Percentiles rank a stretch among this genome's conserved stretches.
These are phyloP conservation scores for Sussaba pulchella DNA, from an alignment of 2,888 invertebrate species.

Conservation along the genomic window DNA sequence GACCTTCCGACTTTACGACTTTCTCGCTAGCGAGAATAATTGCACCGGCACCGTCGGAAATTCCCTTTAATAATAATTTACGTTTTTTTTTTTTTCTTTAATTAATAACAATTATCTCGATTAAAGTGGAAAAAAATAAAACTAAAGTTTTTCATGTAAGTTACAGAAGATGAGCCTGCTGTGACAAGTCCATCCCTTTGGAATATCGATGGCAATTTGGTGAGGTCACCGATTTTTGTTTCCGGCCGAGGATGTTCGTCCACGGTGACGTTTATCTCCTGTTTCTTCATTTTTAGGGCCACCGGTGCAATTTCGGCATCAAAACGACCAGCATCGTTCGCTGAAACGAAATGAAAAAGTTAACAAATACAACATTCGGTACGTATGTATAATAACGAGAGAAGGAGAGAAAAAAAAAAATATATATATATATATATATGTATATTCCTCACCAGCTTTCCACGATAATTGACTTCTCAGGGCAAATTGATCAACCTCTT, in stretches of 20 bases:
- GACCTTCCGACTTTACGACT: slow-evolving; percentile 91
- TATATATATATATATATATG: background rate
- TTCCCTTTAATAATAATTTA: slow-evolving; percentile 88
- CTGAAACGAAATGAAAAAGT: slow-evolving; percentile 84
- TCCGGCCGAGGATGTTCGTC: slow-evolving; percentile 98
- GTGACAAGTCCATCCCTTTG: slow-evolving; percentile 98
- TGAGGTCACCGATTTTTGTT: slow-evolving; percentile 93
- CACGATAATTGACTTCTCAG: slow-evolving; percentile 94
- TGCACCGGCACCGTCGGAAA: slow-evolving; percentile 98
- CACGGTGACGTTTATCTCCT: slow-evolving; percentile 90
- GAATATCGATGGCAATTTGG: slow-evolving; percentile 95
- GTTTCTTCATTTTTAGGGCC: slow-evolving; percentile 92
- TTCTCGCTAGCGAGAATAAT: slow-evolving; percentile 96
- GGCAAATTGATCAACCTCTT: slow-evolving; percentile 94
- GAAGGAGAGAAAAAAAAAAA: background rate
- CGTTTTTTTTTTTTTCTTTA: no score
- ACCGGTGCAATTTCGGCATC: slow-evolving; percentile 96
- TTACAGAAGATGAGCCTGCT: slow-evolving; percentile 97
- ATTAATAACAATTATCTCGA: no score
- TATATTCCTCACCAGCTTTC: slow-evolving; percentile 89
- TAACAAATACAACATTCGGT: no score
- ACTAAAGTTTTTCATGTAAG: background rate
- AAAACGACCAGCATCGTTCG: slow-evolving; percentile 94
- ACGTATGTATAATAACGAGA: no score
- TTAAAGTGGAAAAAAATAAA: no score